Evolutionary conservation across 2,888 invertebrate species (phyloP), one percentile per base, ranked within the genome.

Genomic region (Leptogaster cylindrica): DNA sequence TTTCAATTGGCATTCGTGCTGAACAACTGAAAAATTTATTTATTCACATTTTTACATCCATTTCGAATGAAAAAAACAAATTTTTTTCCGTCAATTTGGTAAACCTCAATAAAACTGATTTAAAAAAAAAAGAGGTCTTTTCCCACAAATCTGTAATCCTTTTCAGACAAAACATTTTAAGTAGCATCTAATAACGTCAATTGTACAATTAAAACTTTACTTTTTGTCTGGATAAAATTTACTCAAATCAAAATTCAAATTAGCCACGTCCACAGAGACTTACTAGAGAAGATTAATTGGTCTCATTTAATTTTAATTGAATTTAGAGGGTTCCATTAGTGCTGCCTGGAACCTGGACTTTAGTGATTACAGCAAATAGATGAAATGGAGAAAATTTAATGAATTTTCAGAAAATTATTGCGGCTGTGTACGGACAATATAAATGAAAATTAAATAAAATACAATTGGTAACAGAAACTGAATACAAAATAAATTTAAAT

Each of bases 211-310:
- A 67, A 67, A 67, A n/a, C 36, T 67, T 48, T 36, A 51, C 48
- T 63, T 61, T 44, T 50, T 65, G 51, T 39, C 36, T 27, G 51
- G 25, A 39, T 36, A 50, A 28, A 20, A 65, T 63, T 67, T 61
- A 39, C 63, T 28, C 39, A 14, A 67, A 67, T 63, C 61, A 50
- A 61, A 67, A 58, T 67, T 63, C 48, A 67, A 67, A 58, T 48
- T 44, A 39, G 55, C n/a, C 63, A 67, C 63, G 61, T 67, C 67
- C 67, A 36, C 33, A 12, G 36, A 50, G 67, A 48, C 61, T 46
- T 67, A 28, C 23, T 58, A 41, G n/a, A 20, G 20, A 12, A 58
- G 58, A 58, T 58, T 58, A 58, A 58, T 58, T 58, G 31, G 58
- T 36, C 25, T 58, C 58, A 58, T 58, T 41, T 41, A 58, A 58